Percentiles rank a stretch among this genome's conserved stretches.
phyloP scores from a whole-genome alignment of 2,888 invertebrate genomes.

The Protonemura montana region DNA sequence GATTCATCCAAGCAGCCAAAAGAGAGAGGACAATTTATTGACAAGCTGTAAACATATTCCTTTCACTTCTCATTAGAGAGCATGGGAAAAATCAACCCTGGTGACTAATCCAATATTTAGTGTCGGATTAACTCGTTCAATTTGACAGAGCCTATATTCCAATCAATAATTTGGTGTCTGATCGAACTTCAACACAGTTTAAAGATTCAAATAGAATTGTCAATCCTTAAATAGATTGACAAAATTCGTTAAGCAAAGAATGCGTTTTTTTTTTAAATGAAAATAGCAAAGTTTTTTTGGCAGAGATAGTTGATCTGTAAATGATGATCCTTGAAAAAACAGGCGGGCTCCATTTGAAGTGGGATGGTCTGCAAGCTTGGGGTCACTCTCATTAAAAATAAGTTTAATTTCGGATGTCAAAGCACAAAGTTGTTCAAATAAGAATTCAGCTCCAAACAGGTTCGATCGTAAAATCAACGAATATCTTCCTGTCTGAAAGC shows the following conservation, averaged over 20 bases:
- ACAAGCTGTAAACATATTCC: neutral
- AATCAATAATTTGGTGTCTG: neutral
- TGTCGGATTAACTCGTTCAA: neutral
- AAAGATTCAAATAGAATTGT: too few relatives aligned
- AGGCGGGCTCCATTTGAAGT: neutral
- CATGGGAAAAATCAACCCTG: constrained; percentile 12
- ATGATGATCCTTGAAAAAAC: neutral
- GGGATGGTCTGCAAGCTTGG: neutral
- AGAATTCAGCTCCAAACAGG: neutral
- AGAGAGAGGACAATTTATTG: constrained; percentile 12
- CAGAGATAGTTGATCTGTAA: neutral
- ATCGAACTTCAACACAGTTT: neutral
- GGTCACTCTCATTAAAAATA: constrained; percentile 20
- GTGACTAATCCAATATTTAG: neutral
- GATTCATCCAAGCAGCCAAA: neutral
- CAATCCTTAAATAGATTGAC: too few relatives aligned
- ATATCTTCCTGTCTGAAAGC: constrained; percentile 23
- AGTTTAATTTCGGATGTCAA: constrained; percentile 30
- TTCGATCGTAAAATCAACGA: constrained; percentile 23
- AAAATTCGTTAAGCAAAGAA: too few relatives aligned
- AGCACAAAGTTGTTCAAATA: neutral
- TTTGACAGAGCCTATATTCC: neutral
- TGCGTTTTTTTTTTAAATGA: too few relatives aligned
- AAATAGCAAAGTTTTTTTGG: neutral
- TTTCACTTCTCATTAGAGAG: constrained; percentile 12